Conservation (phyloP, 23 tunicate genomes). For the Ciona savignyi region DNA sequence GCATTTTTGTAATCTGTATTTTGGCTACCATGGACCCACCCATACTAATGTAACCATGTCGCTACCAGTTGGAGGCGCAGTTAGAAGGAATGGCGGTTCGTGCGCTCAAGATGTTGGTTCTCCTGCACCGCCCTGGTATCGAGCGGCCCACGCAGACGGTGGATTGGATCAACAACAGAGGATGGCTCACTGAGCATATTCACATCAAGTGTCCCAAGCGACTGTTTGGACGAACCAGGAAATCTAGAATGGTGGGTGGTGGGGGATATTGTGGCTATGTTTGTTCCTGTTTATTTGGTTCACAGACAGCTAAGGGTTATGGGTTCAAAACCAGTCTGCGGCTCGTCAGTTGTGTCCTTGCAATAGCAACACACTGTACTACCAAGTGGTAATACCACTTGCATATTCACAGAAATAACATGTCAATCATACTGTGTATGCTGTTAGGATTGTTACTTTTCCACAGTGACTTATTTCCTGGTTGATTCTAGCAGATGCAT, state of each 20-base stretch:
- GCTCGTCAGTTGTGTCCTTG: too few relatives aligned
- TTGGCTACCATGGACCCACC: not conserved
- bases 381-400: too few relatives aligned
- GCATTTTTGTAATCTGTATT: not conserved
- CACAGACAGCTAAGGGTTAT: too few relatives aligned
- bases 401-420: too few relatives aligned
- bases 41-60: not conserved
- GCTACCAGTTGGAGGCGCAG: constrained; percentile 64
- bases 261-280: too few relatives aligned
- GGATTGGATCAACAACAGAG: constrained; percentile 94
- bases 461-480: too few relatives aligned
- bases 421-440: too few relatives aligned
- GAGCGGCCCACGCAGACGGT: constrained; percentile 76
- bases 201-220: constrained; percentile 86
- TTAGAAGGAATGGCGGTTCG: constrained; percentile 73
- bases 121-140: constrained; percentile 87
- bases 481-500: too few relatives aligned
- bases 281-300: too few relatives aligned
- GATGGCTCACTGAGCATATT: constrained; percentile 91
- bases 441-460: too few relatives aligned
- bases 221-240: constrained; percentile 67
- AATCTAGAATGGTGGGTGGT: constrained; percentile 75
- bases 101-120: constrained; percentile 86
- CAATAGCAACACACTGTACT: too few relatives aligned
- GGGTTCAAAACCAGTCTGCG: too few relatives aligned